Conservation (phyloP, 2,888 invertebrate species). For the Resseliella maxima region DNA sequence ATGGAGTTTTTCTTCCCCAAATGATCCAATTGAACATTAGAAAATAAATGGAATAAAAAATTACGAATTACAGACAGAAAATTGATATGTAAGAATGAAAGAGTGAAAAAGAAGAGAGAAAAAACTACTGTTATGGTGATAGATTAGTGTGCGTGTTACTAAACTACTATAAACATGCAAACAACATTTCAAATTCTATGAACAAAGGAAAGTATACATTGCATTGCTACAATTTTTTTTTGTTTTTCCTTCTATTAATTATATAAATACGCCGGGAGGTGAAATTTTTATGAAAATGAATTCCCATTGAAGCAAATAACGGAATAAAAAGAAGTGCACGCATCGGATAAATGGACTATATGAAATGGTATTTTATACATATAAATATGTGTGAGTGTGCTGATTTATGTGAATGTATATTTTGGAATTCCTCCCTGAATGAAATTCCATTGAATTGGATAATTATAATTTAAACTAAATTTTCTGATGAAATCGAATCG, state of each 20-base stretch:
- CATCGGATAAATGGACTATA: not conserved
- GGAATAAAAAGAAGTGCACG: not conserved
- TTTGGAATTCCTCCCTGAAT: too few relatives aligned
- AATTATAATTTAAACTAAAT: not conserved
- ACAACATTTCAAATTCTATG: not conserved
- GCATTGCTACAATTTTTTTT: too few relatives aligned
- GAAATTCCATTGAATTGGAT: too few relatives aligned
- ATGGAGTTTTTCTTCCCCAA: too few relatives aligned
- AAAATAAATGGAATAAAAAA: too few relatives aligned
- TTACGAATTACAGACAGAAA: too few relatives aligned
- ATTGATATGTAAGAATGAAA: too few relatives aligned
- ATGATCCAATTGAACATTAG: too few relatives aligned
- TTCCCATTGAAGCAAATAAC: not conserved
- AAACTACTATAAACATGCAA: not conserved
- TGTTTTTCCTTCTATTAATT: not conserved
- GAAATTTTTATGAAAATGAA: not conserved
- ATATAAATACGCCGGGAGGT: not conserved
- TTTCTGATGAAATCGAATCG: constrained; percentile 6
- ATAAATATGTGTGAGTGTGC: constrained; percentile 3
- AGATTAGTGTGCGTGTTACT: too few relatives aligned
- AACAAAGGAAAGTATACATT: not conserved
- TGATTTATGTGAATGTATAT: too few relatives aligned
- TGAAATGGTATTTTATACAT: not conserved
- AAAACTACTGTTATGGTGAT: too few relatives aligned
- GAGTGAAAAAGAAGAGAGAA: too few relatives aligned